Base-by-base conservation (phyloP, 2,113 vertebrate genomes). In the Nansenia antarctica region DNA sequence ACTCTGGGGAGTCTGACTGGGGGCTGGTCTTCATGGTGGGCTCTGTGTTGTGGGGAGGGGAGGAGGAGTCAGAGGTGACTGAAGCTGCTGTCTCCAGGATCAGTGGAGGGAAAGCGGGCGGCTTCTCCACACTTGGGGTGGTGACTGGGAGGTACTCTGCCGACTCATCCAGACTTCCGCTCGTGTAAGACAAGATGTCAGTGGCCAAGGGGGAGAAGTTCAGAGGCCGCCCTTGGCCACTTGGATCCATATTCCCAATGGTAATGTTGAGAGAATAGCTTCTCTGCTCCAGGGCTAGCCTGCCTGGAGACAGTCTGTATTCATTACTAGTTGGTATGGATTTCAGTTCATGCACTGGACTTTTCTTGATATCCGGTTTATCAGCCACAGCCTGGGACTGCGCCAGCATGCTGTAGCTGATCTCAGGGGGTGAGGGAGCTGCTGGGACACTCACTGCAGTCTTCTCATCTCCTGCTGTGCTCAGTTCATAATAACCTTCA, bases 241-340 rank as follows among this genome's bases (percentile, higher is more conserved):
- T 94, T 18, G 94, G 92, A 81, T 96, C 96, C 79, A 95, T 76
- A 74, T 95, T 90, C 66, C 96, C 97, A 90, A 98, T 98, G 8
- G 95, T 96, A 73, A 99, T 92, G 74, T 99, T 99, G 76, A 99
- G 95, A 2, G 97, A 99, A 91, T 97, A 99, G 79, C 97, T 99
- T 84, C 96, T 94, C 83, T 99, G 97, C 9, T 99, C 97, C 86
- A 99, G 93, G n/a, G 96, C 96, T 69, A 98, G 93, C 85, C 96
- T 95, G 81, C 96, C 97, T 0, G 98, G 93, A n/a, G 96, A 98
- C 47, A 99, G 85, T 67, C 85, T 86, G 71, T 89, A 92, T 55
- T 99, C 96, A 67, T 95, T 96, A 85, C 94, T 96, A 64, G 94
- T 77, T 27, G 80, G 73, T 49, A 90, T 90, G 34, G 91, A 82